Base-by-base conservation (phyloP, 2,888 invertebrate genomes). In the Elegia similella region DNA sequence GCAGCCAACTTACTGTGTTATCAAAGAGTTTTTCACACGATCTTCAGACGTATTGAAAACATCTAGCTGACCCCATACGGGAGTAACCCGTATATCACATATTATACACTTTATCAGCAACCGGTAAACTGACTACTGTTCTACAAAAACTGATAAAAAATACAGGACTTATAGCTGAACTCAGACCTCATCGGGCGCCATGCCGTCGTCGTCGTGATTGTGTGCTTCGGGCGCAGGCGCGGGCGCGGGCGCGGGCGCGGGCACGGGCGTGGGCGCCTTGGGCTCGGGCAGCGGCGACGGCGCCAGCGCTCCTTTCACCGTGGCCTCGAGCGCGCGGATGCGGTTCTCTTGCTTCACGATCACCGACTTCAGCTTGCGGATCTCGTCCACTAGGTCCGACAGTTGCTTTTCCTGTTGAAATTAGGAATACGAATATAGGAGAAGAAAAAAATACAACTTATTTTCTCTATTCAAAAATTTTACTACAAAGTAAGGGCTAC, bases 301-400 rank as follows among this genome's bases (percentile, higher is more conserved):
- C 53, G 73, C 54, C 64, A 69, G 46, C 59, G 69, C 64, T 6
- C 79, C 74, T 73, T 87, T 88, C 38, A 77, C 88, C 0, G 80
- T 70, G 13, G 95, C 95, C 79, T 97, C 96, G 8, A 96, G 86
- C 3, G 95, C 95, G 42, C 96, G 93, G 80, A 97, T 96, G 55
- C 96, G 92, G 70, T 97, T 97, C 89, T 98, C 98, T 78, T 98
- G 98, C 77, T 98, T 98, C 29, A 98, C 96, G 68, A 98, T 97
- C 84, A 98, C 96, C n/a, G 97, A 96, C 78, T 98, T 98, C 66
- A 98, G 88, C 82, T 97, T 97, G 59, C 97, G 94, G 70, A 98
- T 97, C 85, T 98, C 98, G 77, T 98, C 97, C 43, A 95, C 94
- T 69, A 97, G 93, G 78, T 97, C 97, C 69, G 96, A 96, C 15